Evolutionary conservation across 2,888 invertebrate species (phyloP), one percentile per base, ranked within the genome.

Genomic region (Prionchulus punctatus): DNA sequence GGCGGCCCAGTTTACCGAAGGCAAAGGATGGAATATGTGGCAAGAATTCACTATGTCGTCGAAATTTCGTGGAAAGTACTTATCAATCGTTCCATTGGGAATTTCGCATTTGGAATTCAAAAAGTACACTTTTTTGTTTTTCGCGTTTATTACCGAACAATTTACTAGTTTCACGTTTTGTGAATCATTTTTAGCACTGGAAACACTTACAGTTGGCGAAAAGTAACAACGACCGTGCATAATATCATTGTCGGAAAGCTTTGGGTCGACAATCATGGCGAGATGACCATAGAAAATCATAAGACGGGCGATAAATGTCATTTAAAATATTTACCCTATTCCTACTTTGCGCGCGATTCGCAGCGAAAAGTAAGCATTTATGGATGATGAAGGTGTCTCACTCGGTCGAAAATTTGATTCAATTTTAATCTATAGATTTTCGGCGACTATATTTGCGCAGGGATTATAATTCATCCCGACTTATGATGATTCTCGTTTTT

Each of bases 251-350:
- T 98, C 58, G 98, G 98, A 62, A 91, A 89, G 75, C 78, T 99
- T 64, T 99, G 98, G 98, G 91, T 99, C 58, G 98, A 99, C 78
- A 91, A 98, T 75, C 91, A 94, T 72, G 98, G 98, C 49, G 96
- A 98, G 72, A 96, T 92, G 89, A 92, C 94, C 73, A 94, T 96
- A 62, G 79, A 81, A 58, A 92, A 94, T 71, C 84, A 86, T 61
- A 83, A 82, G 48, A 81, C 83, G 54, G 90, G 89, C 54, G 85
- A 90, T 70, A 88, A 86, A 72, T 96, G 96, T 74, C 87, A 89
- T 71, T 80, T 99, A 64, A 96, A 92, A 76, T 99, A 89, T 77
- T 83, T 88, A 70, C 91, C 96, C 27, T 98, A 98, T 76, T 91
- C 92, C 61, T 98, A 98, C 77, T 98, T 98, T 76, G 87, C 90